Evolutionary conservation across 2,888 invertebrate genomes (phyloP).

Genomic region (Isotomurus palustris): DNA sequence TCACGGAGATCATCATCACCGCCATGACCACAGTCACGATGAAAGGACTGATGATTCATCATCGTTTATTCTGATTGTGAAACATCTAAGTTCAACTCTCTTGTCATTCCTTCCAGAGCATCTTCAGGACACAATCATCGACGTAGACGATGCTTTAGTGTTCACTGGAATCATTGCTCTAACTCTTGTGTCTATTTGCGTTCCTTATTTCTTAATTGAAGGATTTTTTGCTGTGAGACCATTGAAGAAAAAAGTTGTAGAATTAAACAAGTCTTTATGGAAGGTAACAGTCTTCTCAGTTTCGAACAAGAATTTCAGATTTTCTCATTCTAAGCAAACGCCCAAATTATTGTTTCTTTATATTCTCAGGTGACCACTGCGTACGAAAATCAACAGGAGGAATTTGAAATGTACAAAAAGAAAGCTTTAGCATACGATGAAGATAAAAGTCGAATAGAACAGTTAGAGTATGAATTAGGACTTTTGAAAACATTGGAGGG

Average conservation of each 20-base stretch:
- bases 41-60: constrained; percentile 19
- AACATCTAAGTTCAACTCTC: constrained; percentile 43
- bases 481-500: constrained; percentile 39
- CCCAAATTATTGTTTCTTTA: constrained; percentile 5
- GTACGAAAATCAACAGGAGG: constrained; percentile 45
- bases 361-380: constrained; percentile 39
- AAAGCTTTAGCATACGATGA: constrained; percentile 45
- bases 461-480: constrained; percentile 39
- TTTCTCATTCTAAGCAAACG: too few relatives aligned
- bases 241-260: constrained; percentile 44
- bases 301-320: too few relatives aligned
- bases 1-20: constrained; percentile 24
- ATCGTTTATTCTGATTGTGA: constrained; percentile 36
- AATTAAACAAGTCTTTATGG: constrained; percentile 44
- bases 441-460: constrained; percentile 38
- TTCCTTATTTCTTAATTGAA: constrained; percentile 44
- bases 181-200: constrained; percentile 44
- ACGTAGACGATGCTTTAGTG: constrained; percentile 44
- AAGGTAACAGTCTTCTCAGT: constrained; percentile 33
- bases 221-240: constrained; percentile 36
- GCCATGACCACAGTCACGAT: constrained; percentile 15
- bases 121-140: constrained; percentile 45
- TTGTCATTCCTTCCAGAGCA: constrained; percentile 43
- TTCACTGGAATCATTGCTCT: constrained; percentile 46
- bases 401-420: constrained; percentile 45